Conservation (phyloP, 2,888 invertebrate species). For the Autographa pulchrina region DNA sequence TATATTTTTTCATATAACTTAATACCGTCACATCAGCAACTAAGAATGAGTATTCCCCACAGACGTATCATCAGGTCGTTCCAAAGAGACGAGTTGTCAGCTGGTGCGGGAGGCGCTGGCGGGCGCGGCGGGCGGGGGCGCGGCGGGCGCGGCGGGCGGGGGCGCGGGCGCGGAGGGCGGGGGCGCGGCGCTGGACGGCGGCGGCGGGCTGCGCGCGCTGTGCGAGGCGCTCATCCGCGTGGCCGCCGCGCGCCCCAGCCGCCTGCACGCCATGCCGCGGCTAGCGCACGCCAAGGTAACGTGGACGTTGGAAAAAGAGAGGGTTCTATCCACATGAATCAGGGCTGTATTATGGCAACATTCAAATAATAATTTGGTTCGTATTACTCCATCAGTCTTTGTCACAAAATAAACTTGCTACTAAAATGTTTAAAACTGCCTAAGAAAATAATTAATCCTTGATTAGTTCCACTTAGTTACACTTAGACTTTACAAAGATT, state of each 20-base stretch:
- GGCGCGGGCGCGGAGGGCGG: constrained; percentile 62
- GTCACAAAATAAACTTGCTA: no score
- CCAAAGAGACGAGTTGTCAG: constrained; percentile 77
- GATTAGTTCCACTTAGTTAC: no score
- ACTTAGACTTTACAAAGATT: no score
- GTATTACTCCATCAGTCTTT: no score
- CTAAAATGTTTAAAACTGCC: no score
- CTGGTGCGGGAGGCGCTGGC: constrained; percentile 71
- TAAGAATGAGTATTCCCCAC: background rate
- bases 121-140: constrained; percentile 15
- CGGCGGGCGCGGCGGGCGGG: constrained; percentile 57
- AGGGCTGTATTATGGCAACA: no score
- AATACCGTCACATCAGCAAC: no score
- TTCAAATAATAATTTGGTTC: no score
- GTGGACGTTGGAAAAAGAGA: no score
- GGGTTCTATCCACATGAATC: no score
- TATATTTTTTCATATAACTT: no score
- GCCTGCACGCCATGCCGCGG: constrained; percentile 87
- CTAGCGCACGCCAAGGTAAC: constrained; percentile 86
- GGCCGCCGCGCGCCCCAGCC: constrained; percentile 85
- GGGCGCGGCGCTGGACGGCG: constrained; percentile 58
- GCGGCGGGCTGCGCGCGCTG: constrained; percentile 79
- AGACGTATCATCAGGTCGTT: constrained; percentile 79
- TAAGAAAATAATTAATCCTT: no score
- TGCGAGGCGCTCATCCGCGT: constrained; percentile 89